Evolutionary conservation across 2,797 vertebrate species (phyloP).

Genomic region (Gymnocypris eckloni): DNA sequence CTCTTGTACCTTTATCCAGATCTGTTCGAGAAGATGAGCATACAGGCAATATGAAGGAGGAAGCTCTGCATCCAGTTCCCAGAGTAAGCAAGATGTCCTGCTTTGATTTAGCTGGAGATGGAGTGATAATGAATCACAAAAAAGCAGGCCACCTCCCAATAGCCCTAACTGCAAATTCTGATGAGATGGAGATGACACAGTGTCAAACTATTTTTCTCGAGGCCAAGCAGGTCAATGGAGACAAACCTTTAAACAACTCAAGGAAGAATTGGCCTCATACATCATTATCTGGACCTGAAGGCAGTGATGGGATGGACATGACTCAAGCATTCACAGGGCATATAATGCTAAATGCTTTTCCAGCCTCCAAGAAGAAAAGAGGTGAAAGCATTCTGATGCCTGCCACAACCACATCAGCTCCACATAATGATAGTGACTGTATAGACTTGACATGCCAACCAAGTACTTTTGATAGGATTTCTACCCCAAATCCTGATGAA

Average conservation of each 20-base stretch:
- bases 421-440: neutral
- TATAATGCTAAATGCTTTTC: slow-evolving; percentile 14
- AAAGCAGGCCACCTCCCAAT: neutral
- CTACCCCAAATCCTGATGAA: slow-evolving; percentile 43
- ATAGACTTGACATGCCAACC: slow-evolving; percentile 26
- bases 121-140: neutral
- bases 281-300: neutral
- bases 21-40: neutral
- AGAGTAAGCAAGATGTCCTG: neutral
- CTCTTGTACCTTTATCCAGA: slow-evolving; percentile 3
- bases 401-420: neutral
- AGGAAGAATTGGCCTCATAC: slow-evolving; percentile 18
- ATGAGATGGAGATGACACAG: slow-evolving; percentile 72
- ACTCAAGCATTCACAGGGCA: slow-evolving; percentile 12
- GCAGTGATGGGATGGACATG: slow-evolving; percentile 29
- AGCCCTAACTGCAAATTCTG: neutral
- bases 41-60: neutral
- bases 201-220: slow-evolving; percentile 71
- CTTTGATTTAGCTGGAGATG: slow-evolving; percentile 12
- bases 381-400: neutral
- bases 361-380: neutral
- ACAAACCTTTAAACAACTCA: slow-evolving; percentile 18
- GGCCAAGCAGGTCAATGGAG: slow-evolving; percentile 52
- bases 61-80: neutral
- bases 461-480: neutral